phyloP scores from a whole-genome alignment of 2,113 vertebrate species.

The Grallaria varia region DNA sequence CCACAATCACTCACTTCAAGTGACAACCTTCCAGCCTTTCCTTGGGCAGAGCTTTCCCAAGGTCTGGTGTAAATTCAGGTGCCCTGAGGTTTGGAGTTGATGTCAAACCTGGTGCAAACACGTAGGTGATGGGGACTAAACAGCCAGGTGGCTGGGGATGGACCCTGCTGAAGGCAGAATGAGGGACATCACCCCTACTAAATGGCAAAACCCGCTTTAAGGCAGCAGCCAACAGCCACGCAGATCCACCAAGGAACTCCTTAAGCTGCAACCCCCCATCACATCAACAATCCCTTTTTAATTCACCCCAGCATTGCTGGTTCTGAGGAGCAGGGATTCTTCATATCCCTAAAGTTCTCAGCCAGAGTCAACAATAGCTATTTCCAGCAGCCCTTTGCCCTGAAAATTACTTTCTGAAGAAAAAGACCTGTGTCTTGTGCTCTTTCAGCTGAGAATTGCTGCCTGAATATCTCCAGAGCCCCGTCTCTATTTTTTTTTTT shows the following conservation, averaged over 20 bases:
- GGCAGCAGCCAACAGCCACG: neutral
- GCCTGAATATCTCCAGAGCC: neutral
- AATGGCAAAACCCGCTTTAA: neutral
- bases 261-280: neutral
- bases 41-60: neutral
- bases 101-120: neutral
- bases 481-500: neutral
- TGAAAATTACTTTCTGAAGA: neutral
- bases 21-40: neutral
- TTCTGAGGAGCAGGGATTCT: neutral
- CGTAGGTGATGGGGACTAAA: neutral
- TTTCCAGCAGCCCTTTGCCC: neutral
- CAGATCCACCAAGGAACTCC: neutral
- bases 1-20: neutral
- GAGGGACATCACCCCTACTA: neutral
- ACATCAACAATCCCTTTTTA: neutral
- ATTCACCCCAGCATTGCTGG: neutral
- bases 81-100: neutral
- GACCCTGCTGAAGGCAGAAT: accelerated
- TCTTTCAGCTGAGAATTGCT: neutral
- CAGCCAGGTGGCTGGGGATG: neutral
- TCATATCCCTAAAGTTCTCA: neutral
- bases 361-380: neutral
- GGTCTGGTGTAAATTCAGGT: neutral
- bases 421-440: neutral